Evolutionary conservation across 2,113 vertebrate genomes (phyloP), one percentile per base, ranked within the genome.

Genomic region (Leptodactylus fuscus): DNA sequence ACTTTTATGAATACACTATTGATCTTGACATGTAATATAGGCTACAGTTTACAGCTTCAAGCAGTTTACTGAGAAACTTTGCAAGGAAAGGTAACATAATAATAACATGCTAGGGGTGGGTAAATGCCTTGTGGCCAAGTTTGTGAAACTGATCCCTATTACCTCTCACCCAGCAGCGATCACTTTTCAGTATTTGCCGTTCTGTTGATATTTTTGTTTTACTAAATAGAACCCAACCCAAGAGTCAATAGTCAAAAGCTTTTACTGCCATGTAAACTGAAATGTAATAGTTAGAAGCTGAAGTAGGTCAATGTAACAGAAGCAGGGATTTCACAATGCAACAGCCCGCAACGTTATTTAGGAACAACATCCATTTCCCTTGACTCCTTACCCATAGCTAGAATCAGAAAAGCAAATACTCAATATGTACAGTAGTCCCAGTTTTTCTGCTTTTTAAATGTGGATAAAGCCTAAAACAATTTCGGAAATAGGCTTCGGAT

Each of bases 121-220:
- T 55, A 78, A 38, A 32, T 58, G 75, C 75, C 75, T 78, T 24
- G 34, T n/a, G 51, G 75, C 29, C 29, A 78, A 5, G 11, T 55
- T 36, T 27, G 4, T 22, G 34, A 36, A 36, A 78, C 34, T 7
- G 29, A 77, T 77, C 32, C 18, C 51, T 12, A n/a, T 36, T 58
- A 4, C 9, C 3, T 36, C 32, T 24, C 75, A 34, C 75, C 49
- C 24, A 46, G 41, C 20, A 76, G 5, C 48, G 32, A 78, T 78
- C 32, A 32, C 16, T 38, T 78, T 78, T 78, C 75, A 55, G 9
- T 36, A 38, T 58, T 58, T 27, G 4, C 75, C n/a, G 9, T 36
- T 34, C 2, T 44, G 36, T n/a, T 48, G 46, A 48, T 41, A 24
- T 41, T 41, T 70, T 71, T 41, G 20, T 38, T 38, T 18, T 34